A percentile compares a stretch with the other conserved stretches of the same genome.
phyloP scores from a whole-genome alignment of 2,113 vertebrate species.

The Bufo gargarizans region DNA sequence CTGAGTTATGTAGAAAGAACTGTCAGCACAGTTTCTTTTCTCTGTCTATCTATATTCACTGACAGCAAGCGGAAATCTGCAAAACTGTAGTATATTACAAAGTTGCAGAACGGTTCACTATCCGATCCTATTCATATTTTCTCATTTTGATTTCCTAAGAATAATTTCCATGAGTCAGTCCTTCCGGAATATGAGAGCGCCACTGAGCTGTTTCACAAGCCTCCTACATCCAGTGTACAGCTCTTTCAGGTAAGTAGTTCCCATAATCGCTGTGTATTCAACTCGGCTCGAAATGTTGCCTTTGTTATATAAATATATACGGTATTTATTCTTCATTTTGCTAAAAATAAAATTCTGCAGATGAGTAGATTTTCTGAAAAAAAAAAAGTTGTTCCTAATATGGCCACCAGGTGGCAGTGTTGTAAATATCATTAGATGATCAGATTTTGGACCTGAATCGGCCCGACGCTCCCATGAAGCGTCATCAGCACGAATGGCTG shows the following conservation, averaged over 20 bases:
- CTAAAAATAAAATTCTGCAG: too few relatives aligned
- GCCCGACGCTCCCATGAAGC: too few relatives aligned
- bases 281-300: too few relatives aligned
- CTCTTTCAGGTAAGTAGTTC: slow-evolving; percentile 83
- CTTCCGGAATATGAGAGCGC: slow-evolving; percentile 76
- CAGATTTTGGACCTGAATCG: too few relatives aligned
- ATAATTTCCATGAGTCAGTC: slow-evolving; percentile 68
- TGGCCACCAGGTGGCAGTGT: not conserved
- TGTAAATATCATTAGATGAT: not conserved
- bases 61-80: not conserved
- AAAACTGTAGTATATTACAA: not conserved
- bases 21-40: too few relatives aligned
- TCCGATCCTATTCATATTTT: not conserved
- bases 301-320: not conserved
- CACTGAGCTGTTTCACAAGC: slow-evolving; percentile 78
- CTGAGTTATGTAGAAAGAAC: too few relatives aligned
- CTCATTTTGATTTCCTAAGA: slow-evolving; percentile 59
- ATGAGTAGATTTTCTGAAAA: not conserved
- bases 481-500: too few relatives aligned
- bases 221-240: slow-evolving; percentile 80
- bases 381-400: not conserved
- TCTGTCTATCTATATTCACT: not conserved
- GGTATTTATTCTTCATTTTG: too few relatives aligned
- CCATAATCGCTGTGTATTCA: too few relatives aligned
- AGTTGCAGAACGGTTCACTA: not conserved